Conservation (phyloP, 2,888 invertebrate species). For the Zygothrica quintamaculata region DNA sequence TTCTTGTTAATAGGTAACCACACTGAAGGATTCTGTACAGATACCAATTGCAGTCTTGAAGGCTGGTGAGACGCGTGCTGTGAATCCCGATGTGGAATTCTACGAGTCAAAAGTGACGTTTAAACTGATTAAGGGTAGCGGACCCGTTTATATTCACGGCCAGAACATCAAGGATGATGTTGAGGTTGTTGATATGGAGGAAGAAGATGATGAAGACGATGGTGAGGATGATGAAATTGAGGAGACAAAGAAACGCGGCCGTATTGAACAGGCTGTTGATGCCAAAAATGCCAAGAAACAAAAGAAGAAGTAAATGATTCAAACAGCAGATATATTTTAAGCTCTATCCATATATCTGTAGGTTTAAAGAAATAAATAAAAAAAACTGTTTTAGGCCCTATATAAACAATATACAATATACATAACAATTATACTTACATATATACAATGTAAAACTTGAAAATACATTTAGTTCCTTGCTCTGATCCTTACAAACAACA, state of each 20-base stretch:
- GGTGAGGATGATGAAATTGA: constrained; percentile 89
- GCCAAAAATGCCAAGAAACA: constrained; percentile 91
- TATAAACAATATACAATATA: constrained; percentile 54
- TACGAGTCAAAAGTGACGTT: constrained; percentile 94
- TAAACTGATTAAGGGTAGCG: constrained; percentile 90
- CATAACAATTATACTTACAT: constrained; percentile 31
- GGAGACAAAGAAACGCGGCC: constrained; percentile 92
- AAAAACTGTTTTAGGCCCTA: constrained; percentile 72
- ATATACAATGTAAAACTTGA: constrained; percentile 41
- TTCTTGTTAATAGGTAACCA: constrained; percentile 77
- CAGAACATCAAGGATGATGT: constrained; percentile 93
- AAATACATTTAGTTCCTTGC: constrained; percentile 69
- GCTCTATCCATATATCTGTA: constrained; percentile 60
- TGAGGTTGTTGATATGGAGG: constrained; percentile 92
- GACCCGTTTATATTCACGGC: constrained; percentile 93
- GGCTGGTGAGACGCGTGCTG: constrained; percentile 90
- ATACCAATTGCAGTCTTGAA: constrained; percentile 93
- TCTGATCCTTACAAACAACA: constrained; percentile 44
- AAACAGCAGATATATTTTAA: constrained; percentile 49
- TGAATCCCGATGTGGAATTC: constrained; percentile 92
- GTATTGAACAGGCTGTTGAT: constrained; percentile 89
- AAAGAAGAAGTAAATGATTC: constrained; percentile 86
- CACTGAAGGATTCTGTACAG: constrained; percentile 88
- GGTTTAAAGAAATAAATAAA: too few relatives aligned
- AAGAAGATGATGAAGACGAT: constrained; percentile 90